Base-by-base conservation (phyloP, 1,140 invertebrate species). In the Cotesia typhae region DNA sequence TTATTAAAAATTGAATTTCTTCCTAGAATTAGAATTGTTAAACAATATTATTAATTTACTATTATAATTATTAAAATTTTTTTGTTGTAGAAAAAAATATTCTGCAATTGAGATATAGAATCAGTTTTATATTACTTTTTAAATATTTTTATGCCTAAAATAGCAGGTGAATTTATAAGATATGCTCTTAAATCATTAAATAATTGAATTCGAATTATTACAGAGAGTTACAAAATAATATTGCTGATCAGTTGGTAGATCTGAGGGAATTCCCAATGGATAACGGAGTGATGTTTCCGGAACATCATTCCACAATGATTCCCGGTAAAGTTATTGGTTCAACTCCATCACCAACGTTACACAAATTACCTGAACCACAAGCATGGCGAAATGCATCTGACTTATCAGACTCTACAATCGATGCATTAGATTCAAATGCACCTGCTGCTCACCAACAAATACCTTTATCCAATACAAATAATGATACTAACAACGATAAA, bases 211-310 rank as follows among this genome's bases (percentile, higher is more conserved):
- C 10, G 10, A 71, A 64, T 47, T 47, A n/a, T 75, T 61, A 1
- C 51, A 82, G 81, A 41, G 75, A 79, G 1, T 67, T 82, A 10
- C 77, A 81, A 70, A 75, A 67, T 70, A 69, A 75, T 5, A 77
- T 82, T 28, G 57, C 57, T 5, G 70, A 78, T 47, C 72, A 80
- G 35, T 72, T 79, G 17, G 57, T 55, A 7, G 55, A 35, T 6
- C 61, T 82, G 14, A 74, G 68, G 20, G 72, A 78, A 28, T 64
- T 72, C 4, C 66, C 64, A 14, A 65, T 53, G 12, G 60, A 59
- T 10, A 75, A 63, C 38, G 75, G 69, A 51, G 10, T 65, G 0
- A 36, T 38, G 5, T 4, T 52, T 52, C 38, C 37, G 3, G 72
- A 77, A 37, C 41, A 71, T 7, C 70, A 77, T 53, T 64, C 70